Evolutionary conservation across 2,888 invertebrate genomes (phyloP).

Genomic region (Trichacis sp.): DNA sequence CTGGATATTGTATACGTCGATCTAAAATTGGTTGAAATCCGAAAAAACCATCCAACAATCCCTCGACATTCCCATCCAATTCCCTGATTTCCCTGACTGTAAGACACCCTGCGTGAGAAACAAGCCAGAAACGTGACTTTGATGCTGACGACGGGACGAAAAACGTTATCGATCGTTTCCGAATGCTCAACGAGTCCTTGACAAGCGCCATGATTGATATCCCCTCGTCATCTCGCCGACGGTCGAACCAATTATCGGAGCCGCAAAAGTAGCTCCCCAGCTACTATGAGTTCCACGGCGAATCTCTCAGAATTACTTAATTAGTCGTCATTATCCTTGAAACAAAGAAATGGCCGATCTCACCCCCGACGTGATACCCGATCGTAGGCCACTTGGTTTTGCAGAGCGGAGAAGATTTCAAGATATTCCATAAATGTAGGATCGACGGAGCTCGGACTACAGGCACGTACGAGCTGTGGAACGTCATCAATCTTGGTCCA

Average conservation of each 20-base stretch:
- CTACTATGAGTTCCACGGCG: not conserved
- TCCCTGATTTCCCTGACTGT: too few relatives aligned
- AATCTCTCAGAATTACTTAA: constrained; percentile 16
- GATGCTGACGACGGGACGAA: not conserved
- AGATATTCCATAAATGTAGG: constrained; percentile 67
- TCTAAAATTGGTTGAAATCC: too few relatives aligned
- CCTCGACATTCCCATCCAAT: too few relatives aligned
- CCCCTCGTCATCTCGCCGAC: not conserved
- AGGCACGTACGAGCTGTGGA: constrained; percentile 30
- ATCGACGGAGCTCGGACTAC: constrained; percentile 16
- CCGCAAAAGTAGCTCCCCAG: not conserved
- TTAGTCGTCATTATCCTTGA: constrained; percentile 11
- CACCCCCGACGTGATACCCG: constrained; percentile 25
- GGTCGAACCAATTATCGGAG: not conserved
- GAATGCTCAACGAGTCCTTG: not conserved
- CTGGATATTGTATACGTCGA: too few relatives aligned
- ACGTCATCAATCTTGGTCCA: constrained; percentile 64
- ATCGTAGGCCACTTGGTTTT: constrained; percentile 52
- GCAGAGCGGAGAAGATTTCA: constrained; percentile 59
- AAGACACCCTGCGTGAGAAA: too few relatives aligned
- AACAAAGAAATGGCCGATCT: constrained; percentile 14
- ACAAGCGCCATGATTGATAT: not conserved
- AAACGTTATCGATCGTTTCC: not conserved
- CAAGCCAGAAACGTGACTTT: too few relatives aligned
- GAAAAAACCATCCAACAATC: too few relatives aligned